Evolutionary conservation across 2,797 vertebrate species (phyloP), one percentile per base, ranked within the genome.

Genomic region (Fistularia commersonii): DNA sequence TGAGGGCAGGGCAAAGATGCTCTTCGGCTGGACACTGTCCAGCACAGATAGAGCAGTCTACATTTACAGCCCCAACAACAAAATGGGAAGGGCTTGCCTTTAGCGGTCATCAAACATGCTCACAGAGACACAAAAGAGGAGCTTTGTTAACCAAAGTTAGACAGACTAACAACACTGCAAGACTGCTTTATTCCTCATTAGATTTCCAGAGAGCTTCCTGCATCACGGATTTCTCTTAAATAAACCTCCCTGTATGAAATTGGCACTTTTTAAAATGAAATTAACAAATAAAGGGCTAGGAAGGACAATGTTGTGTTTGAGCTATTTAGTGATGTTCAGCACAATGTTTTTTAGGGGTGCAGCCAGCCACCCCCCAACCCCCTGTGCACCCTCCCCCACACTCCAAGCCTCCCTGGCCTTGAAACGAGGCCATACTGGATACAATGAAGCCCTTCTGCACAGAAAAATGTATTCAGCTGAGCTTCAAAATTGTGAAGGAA

Each of bases 401-500:
- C 77, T 71, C 63, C 80, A 74, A 83, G 70, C 83, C 83, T 76
- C 73, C 83, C 62, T 82, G 79, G 76, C 80, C 86, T 75, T 33
- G 68, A 86, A 92, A 91, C 92, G 91, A 91, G 91, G 87, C 87
- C 88, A 92, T 84, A 87, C 86, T 83, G 82, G 88, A 91, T 88
- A 94, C 93, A 95, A 93, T 92, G 80, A 90, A 87, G 78, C 84
- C 79, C 80, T 91, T 93, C 90, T 81, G 82, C 86, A 85, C 87
- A 87, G 86, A 92, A 90, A 92, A 88, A 91, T 69, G 57, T 82
- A 87, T 91, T 94, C 87, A 88, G 87, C 85, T 84, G 83, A 84
- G 90, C 86, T 88, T 89, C 87, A 90, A 92, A 92, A 89, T 82
- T 89, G 88, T 91, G 90, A 91, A 91, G 91, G 91, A 93, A 92